Percentiles rank a stretch among this genome's conserved stretches.
These are phyloP conservation scores for Xylophagus ater DNA, from an alignment of 2,888 invertebrate species.

Conservation along the genomic window DNA sequence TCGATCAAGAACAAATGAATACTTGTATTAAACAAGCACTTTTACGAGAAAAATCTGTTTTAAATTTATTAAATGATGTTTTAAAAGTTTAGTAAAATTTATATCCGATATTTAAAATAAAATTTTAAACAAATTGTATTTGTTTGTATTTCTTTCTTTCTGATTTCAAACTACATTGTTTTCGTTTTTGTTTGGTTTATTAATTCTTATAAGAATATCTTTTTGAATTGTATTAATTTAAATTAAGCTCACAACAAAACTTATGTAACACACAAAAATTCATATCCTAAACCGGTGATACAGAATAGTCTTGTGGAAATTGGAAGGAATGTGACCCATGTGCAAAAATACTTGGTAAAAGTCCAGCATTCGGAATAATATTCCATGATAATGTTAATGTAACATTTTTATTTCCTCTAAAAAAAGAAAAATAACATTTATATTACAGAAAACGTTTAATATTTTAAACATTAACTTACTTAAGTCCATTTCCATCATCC, in stretches of 20 bases:
- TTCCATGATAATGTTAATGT: slow-evolving; percentile 95
- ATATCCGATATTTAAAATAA: too few species aligned
- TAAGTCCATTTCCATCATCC: slow-evolving; percentile 97
- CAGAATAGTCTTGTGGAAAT: slow-evolving; percentile 83
- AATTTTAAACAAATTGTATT: too few species aligned
- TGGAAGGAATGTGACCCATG: slow-evolving; percentile 75
- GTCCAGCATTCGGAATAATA: slow-evolving; percentile 95
- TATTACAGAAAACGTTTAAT: slow-evolving; percentile 17
- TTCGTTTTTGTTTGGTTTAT: too few species aligned
- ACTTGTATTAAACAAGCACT: slow-evolving; percentile 50
- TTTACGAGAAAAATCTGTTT: slow-evolving; percentile 44
- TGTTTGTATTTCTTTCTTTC: too few species aligned
- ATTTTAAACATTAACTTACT: slow-evolving; percentile 45
- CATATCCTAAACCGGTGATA: slow-evolving; percentile 40
- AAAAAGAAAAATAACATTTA: too few species aligned
- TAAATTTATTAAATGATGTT: slow-evolving; percentile 24
- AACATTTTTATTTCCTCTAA: slow-evolving; percentile 84
- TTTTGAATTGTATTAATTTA: too few species aligned
- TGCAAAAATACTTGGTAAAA: slow-evolving; percentile 78
- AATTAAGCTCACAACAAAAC: too few species aligned
- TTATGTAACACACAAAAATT: neutral
- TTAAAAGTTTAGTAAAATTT: too few species aligned
- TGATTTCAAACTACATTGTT: too few species aligned
- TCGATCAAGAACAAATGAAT: slow-evolving; percentile 47
- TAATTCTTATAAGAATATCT: too few species aligned